Conservation (phyloP, 2,888 invertebrate genomes). For the Oligia latruncula region DNA sequence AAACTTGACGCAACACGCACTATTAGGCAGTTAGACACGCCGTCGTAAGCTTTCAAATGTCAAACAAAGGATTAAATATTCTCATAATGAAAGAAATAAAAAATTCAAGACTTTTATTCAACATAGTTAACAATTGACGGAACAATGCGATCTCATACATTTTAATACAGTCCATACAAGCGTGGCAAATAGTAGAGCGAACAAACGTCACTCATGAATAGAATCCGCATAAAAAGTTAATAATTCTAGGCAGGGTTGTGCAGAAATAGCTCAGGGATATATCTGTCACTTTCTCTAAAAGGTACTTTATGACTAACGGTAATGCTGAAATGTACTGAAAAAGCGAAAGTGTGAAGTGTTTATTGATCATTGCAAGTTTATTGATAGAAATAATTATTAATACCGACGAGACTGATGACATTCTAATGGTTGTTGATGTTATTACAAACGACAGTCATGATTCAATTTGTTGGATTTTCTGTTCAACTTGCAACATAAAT, state of each 20-base stretch:
- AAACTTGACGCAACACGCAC: conserved; percentile 53
- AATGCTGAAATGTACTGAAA: conserved; percentile 31
- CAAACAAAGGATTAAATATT: conserved; percentile 63
- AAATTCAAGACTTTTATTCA: conserved; percentile 67
- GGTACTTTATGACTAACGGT: conserved; percentile 12
- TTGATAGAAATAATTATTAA: conserved; percentile 28
- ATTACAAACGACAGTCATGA: conserved; percentile 29
- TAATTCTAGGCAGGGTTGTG: conserved; percentile 38
- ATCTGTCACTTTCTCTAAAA: conserved; percentile 41
- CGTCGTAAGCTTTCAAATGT: conserved; percentile 58
- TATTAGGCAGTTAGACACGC: conserved; percentile 35
- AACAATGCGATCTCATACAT: conserved; percentile 81
- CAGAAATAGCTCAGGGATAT: conserved; percentile 26
- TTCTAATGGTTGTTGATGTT: conserved; percentile 22
- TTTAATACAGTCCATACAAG: conserved; percentile 77
- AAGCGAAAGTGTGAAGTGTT: conserved; percentile 37
- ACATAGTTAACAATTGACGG: conserved; percentile 72
- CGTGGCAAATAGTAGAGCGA: conserved; percentile 71
- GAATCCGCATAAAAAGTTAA: conserved; percentile 37
- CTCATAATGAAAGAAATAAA: conserved; percentile 55
- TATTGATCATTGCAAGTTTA: conserved; percentile 31
- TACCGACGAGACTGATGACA: conserved; percentile 33
- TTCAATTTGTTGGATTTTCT: conserved; percentile 46
- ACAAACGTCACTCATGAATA: conserved; percentile 64
- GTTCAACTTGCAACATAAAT: conserved; percentile 37